Conservation (phyloP, 2,797 vertebrate genomes). For the Phoebastria nigripes region DNA sequence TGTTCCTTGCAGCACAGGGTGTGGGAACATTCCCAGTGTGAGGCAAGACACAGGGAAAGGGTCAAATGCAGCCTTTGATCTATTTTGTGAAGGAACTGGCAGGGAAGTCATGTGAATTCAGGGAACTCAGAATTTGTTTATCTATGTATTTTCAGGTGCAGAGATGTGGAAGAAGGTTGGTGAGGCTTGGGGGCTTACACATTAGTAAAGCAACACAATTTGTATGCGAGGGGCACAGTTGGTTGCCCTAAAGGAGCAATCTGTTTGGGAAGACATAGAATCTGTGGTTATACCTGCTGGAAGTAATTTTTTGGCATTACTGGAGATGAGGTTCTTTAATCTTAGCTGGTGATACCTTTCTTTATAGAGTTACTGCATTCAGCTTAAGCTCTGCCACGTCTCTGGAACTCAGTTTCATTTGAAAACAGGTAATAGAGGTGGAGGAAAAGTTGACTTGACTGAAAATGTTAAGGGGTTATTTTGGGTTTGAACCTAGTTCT, state of each 20-base stretch:
- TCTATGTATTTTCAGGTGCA: constrained; percentile 18
- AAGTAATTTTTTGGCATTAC: background rate
- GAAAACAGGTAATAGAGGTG: background rate
- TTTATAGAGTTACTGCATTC: background rate
- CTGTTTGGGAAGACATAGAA: background rate
- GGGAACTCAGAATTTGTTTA: constrained; percentile 19
- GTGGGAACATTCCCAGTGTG: constrained; percentile 21
- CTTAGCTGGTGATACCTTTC: background rate
- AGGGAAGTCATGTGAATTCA: constrained; percentile 13
- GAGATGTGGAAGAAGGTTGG: background rate
- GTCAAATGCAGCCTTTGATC: constrained; percentile 41
- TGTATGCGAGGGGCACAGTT: background rate
- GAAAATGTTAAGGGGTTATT: background rate
- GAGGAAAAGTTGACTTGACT: background rate
- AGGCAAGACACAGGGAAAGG: constrained; percentile 12
- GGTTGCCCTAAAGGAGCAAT: background rate
- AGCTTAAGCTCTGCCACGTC: background rate
- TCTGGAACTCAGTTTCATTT: background rate
- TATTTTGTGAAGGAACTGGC: constrained; percentile 37
- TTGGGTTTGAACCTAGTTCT: background rate
- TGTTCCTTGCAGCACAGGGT: constrained; percentile 39
- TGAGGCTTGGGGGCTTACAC: background rate
- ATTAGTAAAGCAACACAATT: background rate
- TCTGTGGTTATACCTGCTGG: background rate
- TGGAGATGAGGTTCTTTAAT: background rate